Base-by-base conservation (phyloP, 2,113 vertebrate genomes). In the Hymenochirus boettgeri region DNA sequence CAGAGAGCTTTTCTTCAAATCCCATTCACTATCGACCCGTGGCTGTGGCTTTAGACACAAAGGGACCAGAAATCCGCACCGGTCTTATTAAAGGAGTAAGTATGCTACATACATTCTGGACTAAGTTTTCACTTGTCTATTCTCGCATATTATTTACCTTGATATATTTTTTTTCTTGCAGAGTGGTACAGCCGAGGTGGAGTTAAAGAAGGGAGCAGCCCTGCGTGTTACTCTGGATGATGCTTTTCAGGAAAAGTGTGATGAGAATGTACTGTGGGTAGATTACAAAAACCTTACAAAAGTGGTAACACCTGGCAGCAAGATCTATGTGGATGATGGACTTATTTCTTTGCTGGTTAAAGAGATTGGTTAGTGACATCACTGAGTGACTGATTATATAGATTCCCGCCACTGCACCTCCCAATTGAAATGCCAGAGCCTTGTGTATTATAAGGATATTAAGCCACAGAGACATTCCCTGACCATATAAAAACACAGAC, bases 221-320 rank as follows among this genome's bases (percentile, higher is more conserved):
- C 91, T 99, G 48, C 97, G 94, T 79, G 56, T 99, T 51, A 97
- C 93, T 0, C 77, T 96, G 5, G 92, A 98, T 5, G 76, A 98
- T 10, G 75, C 88, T 45, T 95, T 74, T 82, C 93, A 77, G 88
- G 92, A 98, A 0, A 94, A 87, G 0, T 99, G 96, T 0, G 93
- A 99, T 1, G 95, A 99, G 29, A 88, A 89, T 0, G 54, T 73
- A 0, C 81, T 99, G 60, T 99, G 96, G 96, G 2, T 98, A n/a
- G 96, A 99, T 85, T 99, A 99, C 82, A 99, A 98, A 83, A 98
- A 99, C 74, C 88, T 99, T 66, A 89, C 31, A 77, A 96, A 94
- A 70, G 96, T 98, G 47, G 80, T 99, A 21, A 75, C 94, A 1
- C 0, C 78, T 5, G 94, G 91, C 74, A 87, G 83, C 83, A 92